Evolutionary conservation across 2,888 invertebrate species (phyloP).

Genomic region (Dromius quadrimaculatus): DNA sequence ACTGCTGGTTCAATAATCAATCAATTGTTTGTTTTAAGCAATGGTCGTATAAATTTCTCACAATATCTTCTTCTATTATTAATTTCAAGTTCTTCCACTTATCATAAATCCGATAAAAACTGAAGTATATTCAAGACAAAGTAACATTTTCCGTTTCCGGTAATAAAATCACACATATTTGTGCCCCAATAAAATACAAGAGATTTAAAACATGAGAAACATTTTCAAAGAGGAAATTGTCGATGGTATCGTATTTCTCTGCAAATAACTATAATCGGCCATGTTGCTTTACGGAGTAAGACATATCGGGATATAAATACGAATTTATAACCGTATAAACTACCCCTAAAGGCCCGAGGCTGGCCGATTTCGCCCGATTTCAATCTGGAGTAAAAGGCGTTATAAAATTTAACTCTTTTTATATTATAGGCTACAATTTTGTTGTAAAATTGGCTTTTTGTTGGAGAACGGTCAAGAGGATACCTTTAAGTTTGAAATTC

Average conservation of each 20-base stretch:
- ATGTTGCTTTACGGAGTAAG: slow-evolving; percentile 17
- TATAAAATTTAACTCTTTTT: slow-evolving; percentile 18
- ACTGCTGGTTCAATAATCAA: no score
- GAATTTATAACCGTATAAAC: slow-evolving; percentile 27
- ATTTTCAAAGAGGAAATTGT: slow-evolving; percentile 16
- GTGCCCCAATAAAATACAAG: slow-evolving; percentile 15
- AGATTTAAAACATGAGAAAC: slow-evolving; percentile 23
- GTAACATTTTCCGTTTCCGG: no score
- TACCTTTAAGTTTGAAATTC: no score
- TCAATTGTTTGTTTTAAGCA: no score
- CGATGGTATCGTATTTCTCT: slow-evolving; percentile 20
- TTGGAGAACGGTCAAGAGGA: no score
- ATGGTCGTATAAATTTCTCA: no score
- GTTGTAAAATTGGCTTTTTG: not conserved
- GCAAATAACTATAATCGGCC: slow-evolving; percentile 13
- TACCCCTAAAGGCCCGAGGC: not conserved
- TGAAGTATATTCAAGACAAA: no score
- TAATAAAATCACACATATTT: slow-evolving; percentile 12
- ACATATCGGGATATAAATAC: slow-evolving; percentile 30
- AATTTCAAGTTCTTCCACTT: no score
- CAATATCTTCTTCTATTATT: no score
- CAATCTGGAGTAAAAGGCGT: not conserved
- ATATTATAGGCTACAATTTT: not conserved
- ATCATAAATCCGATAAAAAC: no score
- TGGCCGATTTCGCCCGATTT: not conserved